Evolutionary conservation across 2,797 vertebrate species (phyloP).

Genomic region (Chaetodon trifasciatus): DNA sequence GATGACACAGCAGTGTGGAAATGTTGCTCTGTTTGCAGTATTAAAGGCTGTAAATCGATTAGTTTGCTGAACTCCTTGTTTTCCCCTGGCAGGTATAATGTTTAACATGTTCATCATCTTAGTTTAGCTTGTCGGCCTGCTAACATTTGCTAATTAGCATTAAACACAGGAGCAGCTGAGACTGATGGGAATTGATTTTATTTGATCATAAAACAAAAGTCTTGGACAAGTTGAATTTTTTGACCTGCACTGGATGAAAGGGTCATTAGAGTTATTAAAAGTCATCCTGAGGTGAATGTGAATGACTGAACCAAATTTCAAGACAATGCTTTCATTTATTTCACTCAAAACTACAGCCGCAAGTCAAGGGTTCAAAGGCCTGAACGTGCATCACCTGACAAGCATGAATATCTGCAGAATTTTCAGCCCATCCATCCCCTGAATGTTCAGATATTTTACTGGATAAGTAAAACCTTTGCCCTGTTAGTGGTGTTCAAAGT

Average conservation of each 20-base stretch:
- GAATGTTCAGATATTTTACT: conserved; percentile 2
- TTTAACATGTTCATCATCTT: neutral
- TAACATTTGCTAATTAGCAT: neutral
- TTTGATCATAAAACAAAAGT: neutral
- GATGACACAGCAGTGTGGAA: neutral
- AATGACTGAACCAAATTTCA: neutral
- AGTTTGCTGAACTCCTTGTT: neutral
- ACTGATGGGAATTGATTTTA: neutral
- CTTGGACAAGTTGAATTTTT: neutral
- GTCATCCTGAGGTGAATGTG: neutral
- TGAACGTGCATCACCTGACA: neutral
- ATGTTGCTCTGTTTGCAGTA: neutral
- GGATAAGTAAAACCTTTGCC: neutral
- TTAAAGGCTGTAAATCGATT: neutral
- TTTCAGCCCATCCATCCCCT: neutral
- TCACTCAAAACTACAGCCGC: neutral
- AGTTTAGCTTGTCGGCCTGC: neutral
- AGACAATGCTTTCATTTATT: neutral
- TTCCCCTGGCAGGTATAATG: neutral
- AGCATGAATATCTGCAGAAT: neutral
- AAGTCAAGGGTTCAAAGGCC: neutral
- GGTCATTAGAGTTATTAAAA: neutral
- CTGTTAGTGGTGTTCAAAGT: neutral
- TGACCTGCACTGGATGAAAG: neutral
- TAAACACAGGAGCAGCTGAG: neutral